Evolutionary conservation across 2,888 invertebrate genomes (phyloP), one percentile per base, ranked within the genome.

Genomic region (Ypsolopha sequella): DNA sequence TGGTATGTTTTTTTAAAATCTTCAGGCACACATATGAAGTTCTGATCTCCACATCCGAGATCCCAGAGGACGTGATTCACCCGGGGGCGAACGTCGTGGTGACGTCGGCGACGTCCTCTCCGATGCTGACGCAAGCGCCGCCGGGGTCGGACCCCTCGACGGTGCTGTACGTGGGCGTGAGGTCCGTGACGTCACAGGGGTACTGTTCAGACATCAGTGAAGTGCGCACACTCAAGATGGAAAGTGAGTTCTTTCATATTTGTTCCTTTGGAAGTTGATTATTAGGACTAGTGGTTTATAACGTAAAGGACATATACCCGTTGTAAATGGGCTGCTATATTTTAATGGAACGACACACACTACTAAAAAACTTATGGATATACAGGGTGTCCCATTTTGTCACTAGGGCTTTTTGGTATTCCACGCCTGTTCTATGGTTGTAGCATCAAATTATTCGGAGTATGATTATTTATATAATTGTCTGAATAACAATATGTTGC

Each of bases 151-250:
- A 51, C 1, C 24, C 24, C 24, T 24, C 87, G 0, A 85, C 89
- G 41, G 64, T 70, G 7, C 71, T 89, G 58, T 93, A 90, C 62
- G 91, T 93, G 55, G 91, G 90, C 33, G 91, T 93, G 1, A 80
- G 91, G 38, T 70, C 90, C 0, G 81, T 89, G 51, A 89, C 91
- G 0, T 70, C 80, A 0, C 87, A 88, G 1, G 92, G 92, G 0
- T 91, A 90, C 64, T 85, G 69, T 55, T 92, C 93, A 54, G 69
- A 87, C 14, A 65, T 90, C 35, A 92, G 92, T 39, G 91, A 92
- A 68, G 80, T 88, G 7, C 78, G 87, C 43, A 75, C 79, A 0
- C 58, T 86, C 38, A 58, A 57, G 9, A 76, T 84, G 72, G 65
- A 73, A 50, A 76, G 85, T 85, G 6, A 63, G 88, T 79, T 11